Conservation (phyloP, 2,888 invertebrate genomes). For the Agrotis clavis region DNA sequence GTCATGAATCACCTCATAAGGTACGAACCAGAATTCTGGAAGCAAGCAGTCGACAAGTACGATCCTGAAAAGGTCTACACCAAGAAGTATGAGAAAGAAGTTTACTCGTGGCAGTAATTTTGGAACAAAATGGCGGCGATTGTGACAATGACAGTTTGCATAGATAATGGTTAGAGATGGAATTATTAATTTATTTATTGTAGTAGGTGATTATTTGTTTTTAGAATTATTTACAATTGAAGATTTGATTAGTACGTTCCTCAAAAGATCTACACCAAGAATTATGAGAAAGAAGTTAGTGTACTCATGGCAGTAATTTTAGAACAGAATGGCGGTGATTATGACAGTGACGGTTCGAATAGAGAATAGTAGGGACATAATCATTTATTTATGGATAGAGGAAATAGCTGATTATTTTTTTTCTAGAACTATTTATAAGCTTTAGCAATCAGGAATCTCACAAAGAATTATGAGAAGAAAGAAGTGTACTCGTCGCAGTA, state of each 20-base stretch:
- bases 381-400: too few species aligned
- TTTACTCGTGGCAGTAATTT: slow-evolving; percentile 59
- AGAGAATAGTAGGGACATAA: too few species aligned
- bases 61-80: slow-evolving; percentile 81
- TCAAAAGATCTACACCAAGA: slow-evolving; percentile 79
- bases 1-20: slow-evolving; percentile 83
- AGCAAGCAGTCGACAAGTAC: slow-evolving; percentile 81
- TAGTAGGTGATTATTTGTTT: too few species aligned
- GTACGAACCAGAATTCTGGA: slow-evolving; percentile 80
- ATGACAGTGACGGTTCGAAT: slow-evolving; percentile 3
- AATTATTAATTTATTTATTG: too few species aligned
- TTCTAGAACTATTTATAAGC: too few species aligned
- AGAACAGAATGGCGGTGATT: slow-evolving; percentile 16
- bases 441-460: too few species aligned
- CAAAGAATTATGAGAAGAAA: slow-evolving; percentile 64
- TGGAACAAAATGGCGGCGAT: slow-evolving; percentile 10
- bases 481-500: slow-evolving; percentile 67
- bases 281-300: slow-evolving; percentile 84
- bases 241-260: slow-evolving; percentile 80
- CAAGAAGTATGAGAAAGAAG: slow-evolving; percentile 81
- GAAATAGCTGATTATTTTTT: too few species aligned
- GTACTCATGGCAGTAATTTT: slow-evolving; percentile 39
- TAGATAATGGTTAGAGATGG: too few species aligned
- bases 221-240: too few species aligned
- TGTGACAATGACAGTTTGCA: slow-evolving; percentile 4